Evolutionary conservation across 2,888 invertebrate genomes (phyloP), one percentile per base, ranked within the genome.

Genomic region (Heliconius sara): DNA sequence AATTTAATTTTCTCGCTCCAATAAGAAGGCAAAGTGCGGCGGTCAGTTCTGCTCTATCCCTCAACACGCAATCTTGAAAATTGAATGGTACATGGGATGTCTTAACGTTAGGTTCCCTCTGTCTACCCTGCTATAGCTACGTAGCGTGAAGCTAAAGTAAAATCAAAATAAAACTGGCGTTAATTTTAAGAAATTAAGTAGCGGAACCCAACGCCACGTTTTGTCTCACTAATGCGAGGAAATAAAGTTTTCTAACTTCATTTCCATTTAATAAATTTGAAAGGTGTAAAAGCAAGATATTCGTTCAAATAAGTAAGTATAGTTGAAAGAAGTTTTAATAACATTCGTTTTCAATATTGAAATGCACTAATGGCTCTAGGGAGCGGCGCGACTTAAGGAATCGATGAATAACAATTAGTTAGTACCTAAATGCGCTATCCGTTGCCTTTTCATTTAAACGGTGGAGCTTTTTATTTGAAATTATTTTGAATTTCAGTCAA

Each of bases 361-460:
- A 77, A 78, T 71, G 70, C 70, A 63, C 52, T 67, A 78, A 78
- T 78, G 78, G 73, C 65, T 10, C 25, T 16, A 47, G 68, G 60
- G 76, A 76, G 19, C 57, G 67, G 75, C 47, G 75, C 66, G 74
- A 43, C 65, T 43, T 27, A 75, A 75, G 65, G 75, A 75, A 75
- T 75, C 43, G 43, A 75, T 75, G 75, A 75, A 75, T 75, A 66
- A 66, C 66, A 75, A 75, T 75, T 75, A 66, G 65, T 75, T 66
- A 27, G 27, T 75, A 57, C 39, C 43, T 66, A 66, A 66, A 75
- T 75, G 47, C 65, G 75, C 63, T 75, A 75, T 75, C 3, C 65
- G 30, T 75, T 75, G 63, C 57, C 75, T 66, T 27, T 43, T 43
- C 19, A 25, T 57, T 57, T n/a, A 57, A 57, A 73, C 22, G 4